Base-by-base conservation (phyloP, 2,113 vertebrate genomes). In the Onychostruthus taczanowskii region DNA sequence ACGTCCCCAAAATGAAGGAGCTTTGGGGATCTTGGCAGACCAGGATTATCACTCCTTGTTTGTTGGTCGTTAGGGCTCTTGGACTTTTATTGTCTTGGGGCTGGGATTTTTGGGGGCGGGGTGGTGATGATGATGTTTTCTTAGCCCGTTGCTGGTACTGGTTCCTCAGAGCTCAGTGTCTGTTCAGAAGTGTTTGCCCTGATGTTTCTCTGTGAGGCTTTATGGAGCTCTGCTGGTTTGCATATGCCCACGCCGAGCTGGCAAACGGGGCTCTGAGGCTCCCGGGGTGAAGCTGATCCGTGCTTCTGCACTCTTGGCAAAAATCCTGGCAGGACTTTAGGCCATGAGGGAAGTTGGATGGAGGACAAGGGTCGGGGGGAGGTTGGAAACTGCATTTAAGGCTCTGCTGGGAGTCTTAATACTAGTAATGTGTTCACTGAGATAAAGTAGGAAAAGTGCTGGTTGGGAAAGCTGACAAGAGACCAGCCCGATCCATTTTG, bases 381-480 rank as follows among this genome's bases (percentile, higher is more conserved):
- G 76, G 64, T 77, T 94, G 84, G 68, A 89, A 94, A 87, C 35
- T 67, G 80, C 39, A 75, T 87, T 78, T 77, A 79, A 77, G 64
- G 33, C 79, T 81, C 86, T 78, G 86, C 79, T 94, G 68, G 64
- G 27, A 89, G 33, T 52, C 76, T 77, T 92, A 92, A 88, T 88
- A 55, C 68, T 16, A 7, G 52, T 89, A 69, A 86, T 70, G 59
- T 81, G 76, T 63, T 92, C 86, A 55, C 41, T 44, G 61, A 59
- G 94, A 92, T 90, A 94, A 92, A 95, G 43, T 2, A 67, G 39
- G 69, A 72, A 69, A 94, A 84, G 47, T 50, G 47, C 64, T 86
- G 63, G 15, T 67, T 90, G 69, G 83, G 73, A 93, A 90, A 83
- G 83, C 88, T 90, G 94, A 77, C 63, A 69, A 46, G 80, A 81